These are phyloP conservation scores for Brienomyrus brachyistius DNA, from an alignment of 2,113 vertebrate genomes.

Conservation along the genomic window DNA sequence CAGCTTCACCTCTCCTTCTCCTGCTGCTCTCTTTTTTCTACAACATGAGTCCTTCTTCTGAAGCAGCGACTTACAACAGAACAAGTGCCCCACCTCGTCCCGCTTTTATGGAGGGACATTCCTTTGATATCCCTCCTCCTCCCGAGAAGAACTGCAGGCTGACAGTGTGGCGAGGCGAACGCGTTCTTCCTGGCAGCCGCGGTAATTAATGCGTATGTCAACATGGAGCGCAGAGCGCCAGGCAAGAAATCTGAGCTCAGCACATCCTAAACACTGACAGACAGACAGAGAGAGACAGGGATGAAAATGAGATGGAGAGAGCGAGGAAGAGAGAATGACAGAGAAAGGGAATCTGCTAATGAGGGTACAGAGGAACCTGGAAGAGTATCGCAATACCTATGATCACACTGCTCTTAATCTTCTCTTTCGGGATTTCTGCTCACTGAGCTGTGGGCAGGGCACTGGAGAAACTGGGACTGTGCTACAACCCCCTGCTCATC, in stretches of 20 bases:
- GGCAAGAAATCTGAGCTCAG: constrained; percentile 61
- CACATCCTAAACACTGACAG: constrained; percentile 45
- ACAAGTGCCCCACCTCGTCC: background rate
- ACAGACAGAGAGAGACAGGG: constrained; percentile 27
- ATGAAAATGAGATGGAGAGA: constrained; percentile 22
- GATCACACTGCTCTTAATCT: background rate
- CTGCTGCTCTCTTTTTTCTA: background rate
- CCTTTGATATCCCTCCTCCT: background rate
- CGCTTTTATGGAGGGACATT: background rate
- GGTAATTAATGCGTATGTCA: constrained; percentile 69
- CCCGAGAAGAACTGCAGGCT: constrained; percentile 23
- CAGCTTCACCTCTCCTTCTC: background rate
- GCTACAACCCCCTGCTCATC: background rate
- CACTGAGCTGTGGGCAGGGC: background rate
- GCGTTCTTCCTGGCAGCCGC: constrained; percentile 53
- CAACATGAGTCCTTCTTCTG: background rate
- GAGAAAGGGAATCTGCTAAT: constrained; percentile 23
- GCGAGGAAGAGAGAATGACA: constrained; percentile 11
- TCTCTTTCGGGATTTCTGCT: background rate
- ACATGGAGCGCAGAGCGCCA: constrained; percentile 50
- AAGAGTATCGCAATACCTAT: background rate
- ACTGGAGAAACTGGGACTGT: background rate
- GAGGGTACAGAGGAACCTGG: constrained; percentile 20
- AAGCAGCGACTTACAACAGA: background rate
- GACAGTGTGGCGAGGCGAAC: constrained; percentile 46